Evolutionary conservation across 1,140 invertebrate species (phyloP), one percentile per base, ranked within the genome.

Genomic region (Trachymyrmex cornetzi): DNA sequence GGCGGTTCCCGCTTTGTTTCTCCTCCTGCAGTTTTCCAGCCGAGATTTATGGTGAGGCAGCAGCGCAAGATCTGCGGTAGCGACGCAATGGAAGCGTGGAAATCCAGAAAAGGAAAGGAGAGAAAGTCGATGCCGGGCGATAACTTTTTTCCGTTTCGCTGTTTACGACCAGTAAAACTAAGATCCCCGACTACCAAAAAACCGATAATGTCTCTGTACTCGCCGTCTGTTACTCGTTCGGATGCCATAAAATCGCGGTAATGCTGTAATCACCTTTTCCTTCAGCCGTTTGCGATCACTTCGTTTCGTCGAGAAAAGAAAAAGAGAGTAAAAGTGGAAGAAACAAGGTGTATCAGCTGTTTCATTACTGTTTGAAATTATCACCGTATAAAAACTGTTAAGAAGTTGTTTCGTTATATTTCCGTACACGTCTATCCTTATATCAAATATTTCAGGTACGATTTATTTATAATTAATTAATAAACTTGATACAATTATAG

Each of bases 131-230:
- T 77, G 38, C 55, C n/a, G 55, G 34, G n/a, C 81, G 82, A 90
- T 90, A 90, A 90, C 86, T 81, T 89, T 89, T 90, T 87, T 90
- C 81, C 74, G 55, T 86, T 71, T 16, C 82, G 27, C 14, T 88
- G 67, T 88, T 90, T 90, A 90, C 89, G 89, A 90, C 63, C 89
- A 24, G 89, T 90, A 90, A 86, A 90, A 77, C 75, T 86, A 77
- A 90, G 90, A 90, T 82, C 77, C 50, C 38, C 69, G 74, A 55
- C 85, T 77, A 87, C 86, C 77, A 79, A 90, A 90, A 90, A 90
- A 89, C 86, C 89, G 82, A 90, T 90, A 90, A 90, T 90, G 86
- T 90, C 82, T 66, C 77, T 67, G 81, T 71, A 74, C 64, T 69
- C 67, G 61, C 75, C 88, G 77, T 90, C 88, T 84, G 88, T 77